These are phyloP conservation scores for Notechis scutatus DNA, from an alignment of 2,113 vertebrate species.

Conservation along the genomic window DNA sequence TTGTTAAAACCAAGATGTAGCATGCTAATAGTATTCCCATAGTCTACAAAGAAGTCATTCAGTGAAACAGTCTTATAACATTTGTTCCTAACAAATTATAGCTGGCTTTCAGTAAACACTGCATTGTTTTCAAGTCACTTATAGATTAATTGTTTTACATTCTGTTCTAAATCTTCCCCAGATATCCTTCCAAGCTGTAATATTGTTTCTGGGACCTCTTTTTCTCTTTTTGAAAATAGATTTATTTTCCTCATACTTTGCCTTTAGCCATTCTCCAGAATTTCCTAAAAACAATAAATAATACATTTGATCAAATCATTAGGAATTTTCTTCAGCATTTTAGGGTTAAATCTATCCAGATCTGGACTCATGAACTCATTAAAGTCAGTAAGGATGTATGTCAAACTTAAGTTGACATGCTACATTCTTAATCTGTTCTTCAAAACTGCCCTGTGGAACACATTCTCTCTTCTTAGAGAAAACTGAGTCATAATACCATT, in stretches of 20 bases:
- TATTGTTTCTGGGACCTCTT: not conserved
- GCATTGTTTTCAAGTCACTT: not conserved
- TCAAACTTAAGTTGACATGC: not conserved
- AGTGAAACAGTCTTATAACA: not conserved
- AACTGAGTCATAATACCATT: not conserved
- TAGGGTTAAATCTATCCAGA: not conserved
- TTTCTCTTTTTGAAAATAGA: not conserved
- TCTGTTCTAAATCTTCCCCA: not conserved
- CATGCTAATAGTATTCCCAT: not conserved
- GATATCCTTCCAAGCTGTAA: not conserved
- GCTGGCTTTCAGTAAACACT: not conserved
- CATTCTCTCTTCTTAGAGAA: not conserved
- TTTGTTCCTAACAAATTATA: not conserved
- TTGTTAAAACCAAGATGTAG: not conserved
- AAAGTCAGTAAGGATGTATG: not conserved
- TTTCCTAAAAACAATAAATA: not conserved
- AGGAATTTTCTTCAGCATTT: not conserved
- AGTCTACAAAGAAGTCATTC: not conserved
- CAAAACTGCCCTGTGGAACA: not conserved
- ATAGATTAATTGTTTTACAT: not conserved
- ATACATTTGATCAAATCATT: not conserved
- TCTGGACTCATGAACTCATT: not conserved
- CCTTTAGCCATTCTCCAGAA: not conserved
- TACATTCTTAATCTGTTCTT: not conserved
- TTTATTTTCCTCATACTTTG: not conserved